These are phyloP conservation scores for Sipha flava DNA, from an alignment of 1,140 invertebrate species.

Conservation along the genomic window DNA sequence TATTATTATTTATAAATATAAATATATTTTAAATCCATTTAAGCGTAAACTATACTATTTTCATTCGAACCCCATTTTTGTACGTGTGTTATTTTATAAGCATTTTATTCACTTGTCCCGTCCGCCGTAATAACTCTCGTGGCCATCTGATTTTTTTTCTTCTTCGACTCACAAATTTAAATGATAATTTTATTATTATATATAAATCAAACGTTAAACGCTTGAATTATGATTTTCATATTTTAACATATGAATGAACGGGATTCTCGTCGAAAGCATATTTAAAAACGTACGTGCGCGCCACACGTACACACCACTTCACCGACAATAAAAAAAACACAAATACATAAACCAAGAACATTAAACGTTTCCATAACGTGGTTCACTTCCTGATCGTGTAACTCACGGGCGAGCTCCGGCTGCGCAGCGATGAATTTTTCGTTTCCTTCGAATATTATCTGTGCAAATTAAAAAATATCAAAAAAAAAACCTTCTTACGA, in stretches of 20 bases:
- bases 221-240: neutral
- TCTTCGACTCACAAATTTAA: neutral
- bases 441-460: no score
- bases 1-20: neutral
- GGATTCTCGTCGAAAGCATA: neutral
- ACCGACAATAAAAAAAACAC: neutral
- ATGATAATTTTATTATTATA: neutral
- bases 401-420: no score
- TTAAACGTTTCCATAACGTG: neutral
- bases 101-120: neutral
- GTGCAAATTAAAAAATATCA: no score
- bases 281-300: neutral
- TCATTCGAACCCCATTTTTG: neutral
- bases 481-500: no score
- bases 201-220: slow-evolving; percentile 9
- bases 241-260: slow-evolving; percentile 19
- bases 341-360: neutral
- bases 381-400: neutral
- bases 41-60: neutral
- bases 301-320: no score
- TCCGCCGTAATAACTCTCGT: neutral
- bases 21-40: neutral
- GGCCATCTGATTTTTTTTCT: neutral
- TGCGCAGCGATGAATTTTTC: no score
- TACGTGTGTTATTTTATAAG: no score